Evolutionary conservation across 2,888 invertebrate species (phyloP), one percentile per base, ranked within the genome.

Genomic region (Falcaria lacertinaria): DNA sequence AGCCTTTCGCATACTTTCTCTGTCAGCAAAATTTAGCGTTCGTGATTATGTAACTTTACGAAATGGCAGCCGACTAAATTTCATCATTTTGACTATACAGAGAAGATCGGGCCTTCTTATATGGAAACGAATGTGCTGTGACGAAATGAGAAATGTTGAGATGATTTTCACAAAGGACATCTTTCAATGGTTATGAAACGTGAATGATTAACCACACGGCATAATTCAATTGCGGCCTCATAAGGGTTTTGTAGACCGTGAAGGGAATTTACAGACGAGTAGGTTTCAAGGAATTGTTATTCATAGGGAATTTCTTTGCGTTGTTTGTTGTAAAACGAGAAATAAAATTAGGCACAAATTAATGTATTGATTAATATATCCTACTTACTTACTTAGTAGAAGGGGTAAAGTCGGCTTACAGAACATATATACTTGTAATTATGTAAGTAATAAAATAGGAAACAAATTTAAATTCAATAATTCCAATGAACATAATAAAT

Each of bases 1-100:
- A 78, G 70, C 85, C 89, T 89, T 89, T 89, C 89, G 88, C 78
- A 79, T 80, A 86, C 89, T 89, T 89, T 89, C 89, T 87, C 89
- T 85, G 87, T 80, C 86, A 82, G 83, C 87, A 88, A 88, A 89
- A 88, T 88, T 89, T 86, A 84, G 88, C 86, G 81, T 83, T 78
- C 78, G 70, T 66, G 55, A 68, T 87, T 88, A 74, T 72, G 83
- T 77, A 77, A 85, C 68, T 57, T 61, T 71, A 77, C 80, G 77
- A 87, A 89, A 88, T 87, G 84, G 86, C 87, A 85, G 77, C 67
- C 76, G 75, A 79, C 82, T 78, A 81, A 86, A 86, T 89, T 89
- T 89, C 88, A 86, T 82, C 85, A 89, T 81, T 85, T 79, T 73
- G 72, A 69, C 71, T 68, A 60, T 69, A 47, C 51, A 74, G 80